Base-by-base conservation (phyloP, 2,797 vertebrate species). In the Galaxias olidus region DNA sequence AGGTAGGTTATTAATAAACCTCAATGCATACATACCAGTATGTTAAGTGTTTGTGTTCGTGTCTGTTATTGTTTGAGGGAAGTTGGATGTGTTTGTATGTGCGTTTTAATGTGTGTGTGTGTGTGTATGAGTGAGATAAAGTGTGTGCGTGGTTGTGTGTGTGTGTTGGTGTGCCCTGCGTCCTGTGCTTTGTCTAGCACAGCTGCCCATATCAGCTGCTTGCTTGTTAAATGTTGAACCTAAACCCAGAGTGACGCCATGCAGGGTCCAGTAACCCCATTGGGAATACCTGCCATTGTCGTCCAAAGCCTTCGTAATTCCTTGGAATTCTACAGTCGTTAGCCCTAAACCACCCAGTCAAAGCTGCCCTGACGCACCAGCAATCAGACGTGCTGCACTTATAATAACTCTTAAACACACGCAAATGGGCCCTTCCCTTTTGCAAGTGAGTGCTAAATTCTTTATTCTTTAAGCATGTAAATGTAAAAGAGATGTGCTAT, bases 241-340 rank as follows among this genome's bases (percentile, higher is more conserved):
- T 86, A 87, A 87, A 86, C 79, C 79, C 53, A 8, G 58, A 55
- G 71, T 89, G 90, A 91, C 76, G 85, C 88, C 84, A 74, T 47
- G 55, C 69, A 58, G 52, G 78, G 84, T 91, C 87, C 18, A 59
- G 88, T 92, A 91, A 79, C 90, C 63, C 90, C 70, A 62, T 56
- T 69, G 84, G 90, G 90, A 91, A 84, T 87, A 89, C 85, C 88
- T 87, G 78, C 88, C 72, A 88, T 89, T 90, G 89, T 91, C 84
- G 74, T 71, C 59, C 53, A 53, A 82, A 87, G 79, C 76, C 80
- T 56, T 51, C 61, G 30, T 87, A 89, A 91, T 86, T 88, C 83
- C 73, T 71, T 54, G 77, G 81, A 87, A 88, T 81, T 79, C 62
- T 69, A 63, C 69, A 61, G 72, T 72, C 64, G 49, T 83, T 85